Conservation (phyloP, 23 tunicate genomes). For the Ciona savignyi region DNA sequence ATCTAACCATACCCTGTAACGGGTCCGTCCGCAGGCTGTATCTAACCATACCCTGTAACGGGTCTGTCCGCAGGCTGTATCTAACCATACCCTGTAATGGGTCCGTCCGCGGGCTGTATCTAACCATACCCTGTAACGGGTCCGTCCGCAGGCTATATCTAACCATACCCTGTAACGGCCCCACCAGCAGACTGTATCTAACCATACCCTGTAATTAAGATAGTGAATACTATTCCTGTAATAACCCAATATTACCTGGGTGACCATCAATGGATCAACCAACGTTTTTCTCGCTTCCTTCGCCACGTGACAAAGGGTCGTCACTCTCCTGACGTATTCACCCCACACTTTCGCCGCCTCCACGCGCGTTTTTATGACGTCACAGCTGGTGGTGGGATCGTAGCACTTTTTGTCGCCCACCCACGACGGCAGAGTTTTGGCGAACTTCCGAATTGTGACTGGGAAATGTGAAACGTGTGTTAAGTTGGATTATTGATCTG, state of each 20-base stretch:
- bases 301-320: constrained; percentile 90
- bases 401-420: constrained; percentile 12
- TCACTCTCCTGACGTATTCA: constrained; percentile 61
- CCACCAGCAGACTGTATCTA: too few relatives aligned
- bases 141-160: too few relatives aligned
- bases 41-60: too few relatives aligned
- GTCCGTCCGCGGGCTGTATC: too few relatives aligned
- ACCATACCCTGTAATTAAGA: too few relatives aligned
- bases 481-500: neutral
- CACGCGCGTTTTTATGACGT: constrained; percentile 29
- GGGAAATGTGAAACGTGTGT: neutral
- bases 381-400: constrained; percentile 1
- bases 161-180: too few relatives aligned
- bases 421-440: constrained; percentile 68
- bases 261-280: constrained; percentile 32
- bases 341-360: constrained; percentile 60
- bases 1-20: too few relatives aligned
- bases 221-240: too few relatives aligned
- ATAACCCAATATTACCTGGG: constrained; percentile 54
- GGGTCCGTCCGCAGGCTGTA: too few relatives aligned
- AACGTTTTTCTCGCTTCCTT: constrained; percentile 87
- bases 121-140: too few relatives aligned
- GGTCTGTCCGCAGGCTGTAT: too few relatives aligned
- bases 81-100: too few relatives aligned
- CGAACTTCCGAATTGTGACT: constrained; percentile 81